Evolutionary conservation across 1,140 invertebrate species (phyloP).

Genomic region (Drosophila pectinifera): DNA sequence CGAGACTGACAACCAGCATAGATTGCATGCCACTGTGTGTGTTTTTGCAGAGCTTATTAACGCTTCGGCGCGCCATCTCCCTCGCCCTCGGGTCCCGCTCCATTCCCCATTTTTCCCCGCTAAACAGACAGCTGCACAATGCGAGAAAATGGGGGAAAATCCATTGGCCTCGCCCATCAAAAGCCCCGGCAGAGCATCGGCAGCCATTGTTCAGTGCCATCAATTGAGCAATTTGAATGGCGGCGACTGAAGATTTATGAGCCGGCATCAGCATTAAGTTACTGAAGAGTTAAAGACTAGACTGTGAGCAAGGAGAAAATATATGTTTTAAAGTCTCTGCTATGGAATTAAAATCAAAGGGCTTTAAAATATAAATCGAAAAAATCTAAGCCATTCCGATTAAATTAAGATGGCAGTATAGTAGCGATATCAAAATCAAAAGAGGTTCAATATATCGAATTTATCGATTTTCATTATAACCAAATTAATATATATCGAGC

Average conservation of each 20-base stretch:
- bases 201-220: slow-evolving; percentile 54
- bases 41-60: slow-evolving; percentile 62
- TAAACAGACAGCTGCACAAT: slow-evolving; percentile 55
- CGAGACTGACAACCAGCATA: slow-evolving; percentile 47
- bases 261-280: slow-evolving; percentile 20
- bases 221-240: slow-evolving; percentile 62
- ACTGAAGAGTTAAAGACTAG: slow-evolving; percentile 33
- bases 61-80: slow-evolving; percentile 51
- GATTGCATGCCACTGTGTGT: slow-evolving; percentile 42
- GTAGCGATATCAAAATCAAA: not conserved
- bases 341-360: not conserved
- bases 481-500: not conserved
- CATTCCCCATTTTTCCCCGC: slow-evolving; percentile 16
- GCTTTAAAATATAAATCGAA: not conserved
- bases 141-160: slow-evolving; percentile 33
- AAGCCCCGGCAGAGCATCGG: slow-evolving; percentile 7
- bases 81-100: not conserved
- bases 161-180: slow-evolving; percentile 27
- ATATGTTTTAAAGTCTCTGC: not conserved
- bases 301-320: slow-evolving; percentile 6
- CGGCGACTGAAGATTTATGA: slow-evolving; percentile 62
- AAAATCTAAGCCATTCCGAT: too few relatives aligned
- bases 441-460: not conserved
- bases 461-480: not conserved
- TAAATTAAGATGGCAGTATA: too few relatives aligned